phyloP scores from a whole-genome alignment of 2,113 vertebrate genomes.

The Rhipidura dahli region DNA sequence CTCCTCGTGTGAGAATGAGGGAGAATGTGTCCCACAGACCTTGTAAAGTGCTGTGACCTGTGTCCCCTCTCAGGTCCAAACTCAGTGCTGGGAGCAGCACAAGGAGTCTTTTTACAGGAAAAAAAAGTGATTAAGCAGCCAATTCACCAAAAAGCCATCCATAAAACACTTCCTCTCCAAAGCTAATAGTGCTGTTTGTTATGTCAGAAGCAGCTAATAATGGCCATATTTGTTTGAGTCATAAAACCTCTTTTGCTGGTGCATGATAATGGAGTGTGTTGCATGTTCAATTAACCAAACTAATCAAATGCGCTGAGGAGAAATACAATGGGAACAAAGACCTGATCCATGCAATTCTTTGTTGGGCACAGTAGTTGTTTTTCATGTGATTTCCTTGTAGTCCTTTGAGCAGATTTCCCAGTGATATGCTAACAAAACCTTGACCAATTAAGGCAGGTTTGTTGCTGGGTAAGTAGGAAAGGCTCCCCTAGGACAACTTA shows the following conservation, averaged over 20 bases:
- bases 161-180: conserved; percentile 6
- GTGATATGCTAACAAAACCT: neutral
- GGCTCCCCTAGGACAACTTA: neutral
- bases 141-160: conserved; percentile 45
- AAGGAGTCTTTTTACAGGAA: neutral
- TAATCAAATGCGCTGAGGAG: conserved; percentile 5
- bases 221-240: conserved; percentile 45
- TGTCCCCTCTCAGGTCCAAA: neutral
- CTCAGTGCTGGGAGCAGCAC: neutral
- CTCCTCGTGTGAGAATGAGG: neutral
- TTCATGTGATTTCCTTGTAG: neutral
- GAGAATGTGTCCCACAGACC: neutral
- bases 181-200: conserved; percentile 47
- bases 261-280: conserved; percentile 32
- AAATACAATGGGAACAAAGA: neutral
- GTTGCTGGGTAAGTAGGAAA: neutral
- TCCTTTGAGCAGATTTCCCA: neutral
- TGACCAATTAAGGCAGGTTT: neutral
- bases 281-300: conserved; percentile 59
- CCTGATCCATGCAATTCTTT: neutral
- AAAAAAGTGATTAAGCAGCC: conserved; percentile 10
- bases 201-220: conserved; percentile 54
- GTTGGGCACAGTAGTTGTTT: neutral
- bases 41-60: neutral
- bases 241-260: conserved; percentile 29